Conservation (phyloP, 2,113 vertebrate genomes). For the Solenodon paradoxus region DNA sequence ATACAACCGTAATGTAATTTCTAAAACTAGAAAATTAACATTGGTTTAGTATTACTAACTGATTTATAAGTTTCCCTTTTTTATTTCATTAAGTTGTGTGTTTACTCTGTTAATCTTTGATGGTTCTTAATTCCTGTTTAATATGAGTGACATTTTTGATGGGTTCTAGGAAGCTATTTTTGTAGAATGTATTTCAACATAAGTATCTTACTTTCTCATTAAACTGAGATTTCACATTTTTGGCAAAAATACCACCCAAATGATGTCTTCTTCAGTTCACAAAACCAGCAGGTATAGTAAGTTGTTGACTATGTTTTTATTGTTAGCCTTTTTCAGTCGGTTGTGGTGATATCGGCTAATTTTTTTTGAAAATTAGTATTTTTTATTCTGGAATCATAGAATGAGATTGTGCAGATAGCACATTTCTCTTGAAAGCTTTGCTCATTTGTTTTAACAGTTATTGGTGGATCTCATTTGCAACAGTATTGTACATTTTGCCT, state of each 20-base stretch:
- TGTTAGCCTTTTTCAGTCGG: not conserved
- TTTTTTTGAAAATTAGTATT: not conserved
- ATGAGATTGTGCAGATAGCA: not conserved
- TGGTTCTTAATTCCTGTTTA: not conserved
- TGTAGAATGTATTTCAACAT: not conserved
- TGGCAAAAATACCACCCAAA: not conserved
- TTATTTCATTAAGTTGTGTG: not conserved
- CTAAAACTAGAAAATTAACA: not conserved
- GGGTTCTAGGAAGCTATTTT: not conserved
- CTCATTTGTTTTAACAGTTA: not conserved
- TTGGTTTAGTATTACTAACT: not conserved
- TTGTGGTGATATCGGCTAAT: not conserved
- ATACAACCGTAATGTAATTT: not conserved
- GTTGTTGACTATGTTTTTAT: not conserved
- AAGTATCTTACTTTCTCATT: not conserved
- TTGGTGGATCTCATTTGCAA: not conserved
- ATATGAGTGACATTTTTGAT: not conserved
- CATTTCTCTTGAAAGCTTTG: not conserved
- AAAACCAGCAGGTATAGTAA: not conserved
- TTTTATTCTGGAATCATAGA: not conserved
- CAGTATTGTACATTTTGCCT: not conserved
- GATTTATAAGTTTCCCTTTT: not conserved
- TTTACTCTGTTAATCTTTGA: not conserved
- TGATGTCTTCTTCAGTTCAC: not conserved
- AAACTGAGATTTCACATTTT: not conserved